Evolutionary conservation across 1,140 invertebrate genomes (phyloP).

Genomic region (Pteromalus puparum): DNA sequence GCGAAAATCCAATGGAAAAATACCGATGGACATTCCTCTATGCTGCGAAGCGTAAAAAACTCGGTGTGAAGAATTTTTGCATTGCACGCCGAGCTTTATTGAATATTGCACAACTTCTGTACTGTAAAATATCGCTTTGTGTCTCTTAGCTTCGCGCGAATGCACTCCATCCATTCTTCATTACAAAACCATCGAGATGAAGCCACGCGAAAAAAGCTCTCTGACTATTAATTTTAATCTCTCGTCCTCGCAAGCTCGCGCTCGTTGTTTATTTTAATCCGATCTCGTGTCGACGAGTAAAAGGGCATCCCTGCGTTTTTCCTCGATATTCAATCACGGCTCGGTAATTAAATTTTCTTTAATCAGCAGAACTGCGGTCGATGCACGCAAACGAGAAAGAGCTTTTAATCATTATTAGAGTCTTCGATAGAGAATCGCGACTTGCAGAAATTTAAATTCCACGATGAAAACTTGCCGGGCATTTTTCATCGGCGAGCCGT

Average conservation of each 20-base stretch:
- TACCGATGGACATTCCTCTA: background rate
- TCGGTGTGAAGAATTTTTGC: background rate
- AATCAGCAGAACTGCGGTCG: background rate
- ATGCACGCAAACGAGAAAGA: background rate
- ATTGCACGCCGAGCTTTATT: no score
- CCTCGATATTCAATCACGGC: background rate
- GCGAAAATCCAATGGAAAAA: background rate
- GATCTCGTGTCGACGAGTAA: background rate
- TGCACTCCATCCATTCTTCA: no score
- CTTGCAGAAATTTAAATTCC: background rate
- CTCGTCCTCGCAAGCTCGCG: background rate
- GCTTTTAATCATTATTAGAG: background rate
- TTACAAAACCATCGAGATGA: no score
- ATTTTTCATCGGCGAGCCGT: conserved; percentile 30
- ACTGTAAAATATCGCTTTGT: no score
- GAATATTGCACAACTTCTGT: no score
- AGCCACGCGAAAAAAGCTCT: no score
- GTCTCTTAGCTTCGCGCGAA: no score
- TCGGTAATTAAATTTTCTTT: background rate
- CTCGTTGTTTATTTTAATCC: background rate
- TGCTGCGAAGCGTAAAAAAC: background rate
- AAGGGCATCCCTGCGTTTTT: background rate
- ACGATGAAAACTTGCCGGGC: background rate
- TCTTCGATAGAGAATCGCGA: background rate
- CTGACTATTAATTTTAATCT: conserved; percentile 44